Conservation (phyloP, 2,888 invertebrate species). For the Zeuzera pyrina region DNA sequence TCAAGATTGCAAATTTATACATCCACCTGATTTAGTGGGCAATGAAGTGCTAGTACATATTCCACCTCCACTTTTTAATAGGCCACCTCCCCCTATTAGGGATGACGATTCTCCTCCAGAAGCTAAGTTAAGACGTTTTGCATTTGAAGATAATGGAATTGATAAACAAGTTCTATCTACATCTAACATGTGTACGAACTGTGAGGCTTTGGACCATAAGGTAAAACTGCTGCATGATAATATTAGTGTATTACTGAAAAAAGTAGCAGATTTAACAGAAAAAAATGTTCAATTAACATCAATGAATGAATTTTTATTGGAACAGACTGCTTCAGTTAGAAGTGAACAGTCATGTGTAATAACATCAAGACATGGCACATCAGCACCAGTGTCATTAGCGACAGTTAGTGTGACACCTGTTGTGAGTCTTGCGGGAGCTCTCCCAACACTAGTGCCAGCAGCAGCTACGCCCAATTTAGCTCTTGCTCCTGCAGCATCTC, state of each 20-base stretch:
- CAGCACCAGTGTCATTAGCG: conserved; percentile 61
- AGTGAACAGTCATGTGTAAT: conserved; percentile 61
- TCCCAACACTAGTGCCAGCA: conserved; percentile 56
- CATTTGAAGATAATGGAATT: conserved; percentile 42
- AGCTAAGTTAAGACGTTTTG: conserved; percentile 49
- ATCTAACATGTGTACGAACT: conserved; percentile 42
- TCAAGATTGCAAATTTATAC: conserved; percentile 49
- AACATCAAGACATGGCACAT: conserved; percentile 60
- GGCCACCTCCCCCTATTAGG: conserved; percentile 37
- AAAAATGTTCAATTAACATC: conserved; percentile 60
- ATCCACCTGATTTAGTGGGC: conserved; percentile 35
- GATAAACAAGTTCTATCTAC: conserved; percentile 42
- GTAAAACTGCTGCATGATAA: conserved; percentile 62
- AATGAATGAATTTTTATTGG: conserved; percentile 65
- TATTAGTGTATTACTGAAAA: conserved; percentile 60
- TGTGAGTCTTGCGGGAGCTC: conserved; percentile 56
- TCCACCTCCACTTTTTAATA: conserved; percentile 32
- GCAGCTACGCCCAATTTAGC: conserved; percentile 52
- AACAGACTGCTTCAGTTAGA: conserved; percentile 54
- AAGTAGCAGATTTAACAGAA: conserved; percentile 56
- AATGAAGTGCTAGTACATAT: conserved; percentile 27
- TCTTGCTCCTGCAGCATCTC: conserved; percentile 56
- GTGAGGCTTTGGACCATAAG: conserved; percentile 55
- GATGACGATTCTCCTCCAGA: conserved; percentile 60
- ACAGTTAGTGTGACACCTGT: conserved; percentile 66